Conservation (phyloP, 1,140 invertebrate species). For the Bathynomus jamesi region DNA sequence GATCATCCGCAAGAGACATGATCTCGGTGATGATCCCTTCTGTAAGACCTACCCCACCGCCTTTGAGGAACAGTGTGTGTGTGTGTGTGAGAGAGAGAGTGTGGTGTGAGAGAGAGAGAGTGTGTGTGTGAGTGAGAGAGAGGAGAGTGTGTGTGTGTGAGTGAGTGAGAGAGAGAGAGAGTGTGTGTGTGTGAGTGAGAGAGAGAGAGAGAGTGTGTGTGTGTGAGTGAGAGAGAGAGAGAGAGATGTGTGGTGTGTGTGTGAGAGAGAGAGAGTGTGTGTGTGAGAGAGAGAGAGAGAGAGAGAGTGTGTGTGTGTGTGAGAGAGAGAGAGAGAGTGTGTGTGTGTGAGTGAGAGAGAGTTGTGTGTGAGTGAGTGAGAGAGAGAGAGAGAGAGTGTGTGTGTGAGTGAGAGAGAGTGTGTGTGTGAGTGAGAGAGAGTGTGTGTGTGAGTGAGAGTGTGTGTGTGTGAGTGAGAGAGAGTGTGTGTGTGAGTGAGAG, state of each 20-base stretch:
- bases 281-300: not conserved
- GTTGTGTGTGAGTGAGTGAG: not conserved
- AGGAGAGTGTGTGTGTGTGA: not conserved
- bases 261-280: not conserved
- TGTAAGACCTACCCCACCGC: too few species aligned
- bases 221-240: not conserved
- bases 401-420: not conserved
- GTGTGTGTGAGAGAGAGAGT: not conserved
- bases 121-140: not conserved
- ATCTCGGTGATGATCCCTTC: too few species aligned
- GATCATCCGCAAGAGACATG: too few species aligned
- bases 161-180: not conserved
- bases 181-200: not conserved
- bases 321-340: not conserved
- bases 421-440: not conserved
- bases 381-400: not conserved
- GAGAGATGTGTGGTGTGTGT: not conserved
- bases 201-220: not conserved
- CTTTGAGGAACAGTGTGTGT: too few species aligned
- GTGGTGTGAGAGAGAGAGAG: not conserved
- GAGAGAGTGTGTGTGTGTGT: not conserved
- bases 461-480: not conserved
- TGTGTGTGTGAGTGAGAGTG: not conserved
- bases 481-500: not conserved
- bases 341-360: not conserved